Evolutionary conservation across 2,797 vertebrate genomes (phyloP).

Genomic region (Meriones psammophilus): DNA sequence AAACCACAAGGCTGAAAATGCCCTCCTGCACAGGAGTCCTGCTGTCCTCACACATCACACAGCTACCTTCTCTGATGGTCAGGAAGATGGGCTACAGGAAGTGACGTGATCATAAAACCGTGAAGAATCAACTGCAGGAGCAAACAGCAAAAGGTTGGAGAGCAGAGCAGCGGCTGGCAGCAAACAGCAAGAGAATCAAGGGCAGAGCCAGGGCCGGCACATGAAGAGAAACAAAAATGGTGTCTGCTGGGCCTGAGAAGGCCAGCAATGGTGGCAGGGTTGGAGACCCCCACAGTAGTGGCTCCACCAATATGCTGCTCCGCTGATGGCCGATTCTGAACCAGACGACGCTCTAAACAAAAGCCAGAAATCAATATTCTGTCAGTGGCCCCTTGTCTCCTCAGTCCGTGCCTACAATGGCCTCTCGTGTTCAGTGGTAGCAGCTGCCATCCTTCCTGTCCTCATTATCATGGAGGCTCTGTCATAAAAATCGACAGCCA

Average conservation of each 20-base stretch:
- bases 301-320: not conserved
- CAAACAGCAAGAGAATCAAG: not conserved
- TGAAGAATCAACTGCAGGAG: not conserved
- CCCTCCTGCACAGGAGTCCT: not conserved
- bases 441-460: not conserved
- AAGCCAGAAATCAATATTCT: not conserved
- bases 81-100: not conserved
- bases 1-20: not conserved
- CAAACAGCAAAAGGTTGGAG: not conserved
- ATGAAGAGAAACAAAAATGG: not conserved
- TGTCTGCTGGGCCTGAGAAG: not conserved
- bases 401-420: not conserved
- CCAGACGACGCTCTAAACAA: not conserved
- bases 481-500: not conserved
- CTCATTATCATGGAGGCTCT: not conserved
- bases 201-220: not conserved
- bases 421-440: not conserved
- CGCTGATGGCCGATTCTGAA: not conserved
- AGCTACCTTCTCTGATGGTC: not conserved
- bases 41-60: fast-evolving
- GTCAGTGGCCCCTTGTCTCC: not conserved
- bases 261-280: not conserved
- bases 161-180: not conserved
- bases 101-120: not conserved
- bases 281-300: not conserved